Conservation (phyloP, 2,113 vertebrate genomes). For the Calcarius ornatus region DNA sequence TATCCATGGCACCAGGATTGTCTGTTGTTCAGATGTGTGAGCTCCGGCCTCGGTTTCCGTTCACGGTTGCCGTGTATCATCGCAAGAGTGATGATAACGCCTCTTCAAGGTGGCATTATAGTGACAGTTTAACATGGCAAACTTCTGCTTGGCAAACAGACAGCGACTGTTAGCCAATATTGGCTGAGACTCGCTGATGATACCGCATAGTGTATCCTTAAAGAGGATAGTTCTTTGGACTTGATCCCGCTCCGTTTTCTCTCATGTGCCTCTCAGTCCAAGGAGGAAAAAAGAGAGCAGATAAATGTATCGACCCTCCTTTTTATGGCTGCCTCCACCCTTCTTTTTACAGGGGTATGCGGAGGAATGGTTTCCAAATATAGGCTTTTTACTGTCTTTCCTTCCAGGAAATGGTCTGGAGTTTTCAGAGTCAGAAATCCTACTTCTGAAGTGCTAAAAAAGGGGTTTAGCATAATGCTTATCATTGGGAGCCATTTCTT, state of each 20-base stretch:
- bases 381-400: not conserved
- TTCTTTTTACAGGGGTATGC: not conserved
- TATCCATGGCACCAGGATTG: conserved; percentile 58
- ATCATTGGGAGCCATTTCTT: not conserved
- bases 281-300: not conserved
- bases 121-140: conserved; percentile 69
- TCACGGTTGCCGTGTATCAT: conserved; percentile 65
- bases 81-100: conserved; percentile 66
- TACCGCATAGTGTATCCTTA: conserved; percentile 40
- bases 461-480: not conserved
- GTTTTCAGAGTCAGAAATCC: not conserved
- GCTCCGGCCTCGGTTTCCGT: conserved; percentile 53
- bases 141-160: conserved; percentile 69
- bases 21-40: conserved; percentile 57
- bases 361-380: not conserved
- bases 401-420: not conserved
- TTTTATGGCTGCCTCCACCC: not conserved
- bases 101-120: conserved; percentile 67
- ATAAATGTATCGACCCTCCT: not conserved
- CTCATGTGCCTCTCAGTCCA: not conserved
- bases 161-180: conserved; percentile 65
- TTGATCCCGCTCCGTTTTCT: conserved; percentile 31
- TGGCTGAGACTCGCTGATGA: conserved; percentile 53
- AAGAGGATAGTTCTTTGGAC: conserved; percentile 60
- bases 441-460: not conserved